phyloP scores from a whole-genome alignment of 1,140 invertebrate genomes.

The Dendroctonus valens region DNA sequence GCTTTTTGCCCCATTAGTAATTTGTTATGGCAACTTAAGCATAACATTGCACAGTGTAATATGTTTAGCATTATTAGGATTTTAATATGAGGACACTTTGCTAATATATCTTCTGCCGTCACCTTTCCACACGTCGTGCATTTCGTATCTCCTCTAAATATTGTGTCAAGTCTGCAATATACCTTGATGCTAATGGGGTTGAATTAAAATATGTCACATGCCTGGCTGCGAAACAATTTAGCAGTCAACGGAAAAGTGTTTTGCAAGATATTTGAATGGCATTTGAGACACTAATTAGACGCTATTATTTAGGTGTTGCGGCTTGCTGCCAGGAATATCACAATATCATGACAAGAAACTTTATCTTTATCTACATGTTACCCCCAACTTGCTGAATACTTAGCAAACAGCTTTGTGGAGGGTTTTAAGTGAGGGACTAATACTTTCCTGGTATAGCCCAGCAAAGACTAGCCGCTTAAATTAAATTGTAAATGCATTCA shows the following conservation, averaged over 20 bases:
- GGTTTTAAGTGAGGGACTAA: too few relatives aligned
- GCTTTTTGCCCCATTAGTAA: conserved; percentile 9
- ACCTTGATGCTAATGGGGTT: conserved; percentile 10
- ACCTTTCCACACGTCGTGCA: not conserved
- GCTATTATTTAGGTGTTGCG: too few relatives aligned
- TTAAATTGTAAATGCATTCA: too few relatives aligned
- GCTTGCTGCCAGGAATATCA: too few relatives aligned
- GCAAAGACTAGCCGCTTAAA: too few relatives aligned
- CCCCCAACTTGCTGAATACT: too few relatives aligned
- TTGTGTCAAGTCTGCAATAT: conserved; percentile 9
- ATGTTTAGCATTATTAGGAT: conserved; percentile 9
- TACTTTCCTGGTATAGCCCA: too few relatives aligned
- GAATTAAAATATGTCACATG: conserved; percentile 6
- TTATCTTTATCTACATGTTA: too few relatives aligned
- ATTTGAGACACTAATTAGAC: not conserved
- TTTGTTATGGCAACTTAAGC: conserved; percentile 1
- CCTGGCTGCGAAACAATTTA: not conserved
- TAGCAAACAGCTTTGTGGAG: too few relatives aligned
- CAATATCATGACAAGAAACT: too few relatives aligned
- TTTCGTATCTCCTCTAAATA: conserved; percentile 10
- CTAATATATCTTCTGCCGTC: conserved; percentile 16
- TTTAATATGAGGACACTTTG: conserved; percentile 19
- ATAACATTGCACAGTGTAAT: conserved; percentile 5
- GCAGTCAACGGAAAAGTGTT: not conserved
- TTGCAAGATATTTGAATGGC: not conserved